Base-by-base conservation (phyloP, 1,140 invertebrate genomes). In the Eufriesea mexicana region DNA sequence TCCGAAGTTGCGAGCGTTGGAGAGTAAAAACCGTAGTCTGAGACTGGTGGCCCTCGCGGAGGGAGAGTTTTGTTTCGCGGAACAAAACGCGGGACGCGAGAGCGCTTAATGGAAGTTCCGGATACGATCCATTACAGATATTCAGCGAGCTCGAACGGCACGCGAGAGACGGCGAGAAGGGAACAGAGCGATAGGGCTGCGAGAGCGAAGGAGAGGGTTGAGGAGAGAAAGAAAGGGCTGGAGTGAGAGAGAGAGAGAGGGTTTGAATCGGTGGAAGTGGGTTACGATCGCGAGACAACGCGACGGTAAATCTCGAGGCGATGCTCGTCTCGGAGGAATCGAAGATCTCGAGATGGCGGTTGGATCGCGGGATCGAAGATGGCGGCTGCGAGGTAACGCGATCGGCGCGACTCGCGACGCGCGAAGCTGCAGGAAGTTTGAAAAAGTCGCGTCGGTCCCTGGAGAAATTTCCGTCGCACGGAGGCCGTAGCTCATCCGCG, bases 61-160 rank as follows among this genome's bases (percentile, higher is more conserved):
- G 2, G 2, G 51, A 28, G 45, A 73, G 6, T 59, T 76, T 79
- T 59, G 61, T 71, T 54, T 68, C 55, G 28, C 59, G 25, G 25
- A 59, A 54, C 49, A 62, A 42, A 28, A 62, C 51, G n/a, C 61
- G 49, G 23, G 35, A n/a, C 18, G 76, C 23, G 18, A 28, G 71
- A 55, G 20, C 61, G 61, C 71, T 81, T 81, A 81, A 81, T 81
- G 79, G 71, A 81, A 81, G 71, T 81, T 81, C 79, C 79, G 79
- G 71, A 81, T 81, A 81, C 71, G 79, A 66, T 81, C 79, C 79
- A 75, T 81, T 81, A 75, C 79, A 66, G 79, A 74, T 74, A 80
- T 80, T 80, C 79, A 66, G 18, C 49, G 9, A 62, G 47, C 57
- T 45, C 59, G 45, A 28, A 20, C 67, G 25, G 12, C 25, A 18